Evolutionary conservation across 37 sponge, comb jelly and placozoan species (phyloP), one percentile per base, ranked within the genome.

Genomic region (Halisarca cf. caerulea): DNA sequence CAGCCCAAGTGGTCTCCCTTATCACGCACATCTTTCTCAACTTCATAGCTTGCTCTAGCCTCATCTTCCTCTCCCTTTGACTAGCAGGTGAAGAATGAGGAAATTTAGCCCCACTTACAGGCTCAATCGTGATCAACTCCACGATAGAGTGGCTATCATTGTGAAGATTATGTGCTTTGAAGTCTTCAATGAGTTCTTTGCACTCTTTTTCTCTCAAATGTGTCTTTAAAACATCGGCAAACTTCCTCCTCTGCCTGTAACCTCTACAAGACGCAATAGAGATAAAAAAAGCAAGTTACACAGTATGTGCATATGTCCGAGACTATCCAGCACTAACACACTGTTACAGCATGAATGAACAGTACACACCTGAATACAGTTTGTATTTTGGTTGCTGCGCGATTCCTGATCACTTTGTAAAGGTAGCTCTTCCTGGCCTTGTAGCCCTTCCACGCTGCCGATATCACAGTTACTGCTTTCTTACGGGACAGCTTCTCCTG

Each of bases 21-120:
- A 79, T 68, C 33, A 68, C 17, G 71, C 82, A 87, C 33, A 84
- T 53, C 1, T 80, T 81, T 40, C 90, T 80, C 85, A 93, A 87
- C 42, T 89, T 70, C 83, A 93, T 58, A 32, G 82, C 84, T 0
- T 37, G 59, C 41, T 93, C 93, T 0, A 93, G 62, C 25, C 90
- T 82, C n/a, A 40, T 2, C 6, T 41, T 74, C 24, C 45, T 18
- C 6, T 74, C 77, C 21, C 25, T 38, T 25, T 74, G 25, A 30
- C 33, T 34, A 68, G 69, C 11, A 11, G 51, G 6, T 47, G 51
- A 11, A 11, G 51, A 47, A n/a, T n/a, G n/a, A n/a, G n/a, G n/a
- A n/a, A n/a, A n/a, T n/a, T n/a, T n/a, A n/a, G 51, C 51, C 6
- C 11, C 9, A 47, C 51, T 47, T 47, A 11, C 51, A 47, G 51